phyloP scores from a whole-genome alignment of 23 tunicate genomes.

The Oikopleura vanhoeffeni region DNA sequence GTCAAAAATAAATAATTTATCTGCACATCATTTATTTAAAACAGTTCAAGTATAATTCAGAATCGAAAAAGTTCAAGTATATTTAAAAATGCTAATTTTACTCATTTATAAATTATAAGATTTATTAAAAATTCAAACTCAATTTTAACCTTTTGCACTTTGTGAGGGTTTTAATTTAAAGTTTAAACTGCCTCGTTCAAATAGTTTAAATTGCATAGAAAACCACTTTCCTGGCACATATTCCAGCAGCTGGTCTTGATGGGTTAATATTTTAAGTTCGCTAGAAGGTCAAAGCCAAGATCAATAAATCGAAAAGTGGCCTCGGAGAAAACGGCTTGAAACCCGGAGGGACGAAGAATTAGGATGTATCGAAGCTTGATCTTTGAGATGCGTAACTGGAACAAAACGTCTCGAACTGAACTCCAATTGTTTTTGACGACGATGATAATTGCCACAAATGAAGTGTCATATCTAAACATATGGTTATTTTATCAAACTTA shows the following conservation, averaged over 20 bases:
- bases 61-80: too few species aligned
- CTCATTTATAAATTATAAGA: too few species aligned
- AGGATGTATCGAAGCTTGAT: background rate
- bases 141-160: too few species aligned
- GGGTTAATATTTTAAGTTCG: background rate
- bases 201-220: too few species aligned
- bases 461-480: background rate
- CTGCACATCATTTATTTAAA: too few species aligned
- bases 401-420: background rate
- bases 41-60: background rate
- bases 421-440: background rate
- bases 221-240: background rate
- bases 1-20: too few species aligned
- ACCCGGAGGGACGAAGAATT: background rate
- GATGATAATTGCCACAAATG: background rate
- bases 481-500: too few species aligned
- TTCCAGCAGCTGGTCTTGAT: background rate
- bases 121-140: too few species aligned
- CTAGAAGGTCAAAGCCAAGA: background rate
- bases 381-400: background rate
- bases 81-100: too few species aligned
- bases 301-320: slow-evolving; percentile 2
- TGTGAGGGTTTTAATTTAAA: too few species aligned
- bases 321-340: background rate
- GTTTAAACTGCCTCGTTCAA: too few species aligned